Conservation (phyloP, 2,113 vertebrate species). For the Euleptes europaea region DNA sequence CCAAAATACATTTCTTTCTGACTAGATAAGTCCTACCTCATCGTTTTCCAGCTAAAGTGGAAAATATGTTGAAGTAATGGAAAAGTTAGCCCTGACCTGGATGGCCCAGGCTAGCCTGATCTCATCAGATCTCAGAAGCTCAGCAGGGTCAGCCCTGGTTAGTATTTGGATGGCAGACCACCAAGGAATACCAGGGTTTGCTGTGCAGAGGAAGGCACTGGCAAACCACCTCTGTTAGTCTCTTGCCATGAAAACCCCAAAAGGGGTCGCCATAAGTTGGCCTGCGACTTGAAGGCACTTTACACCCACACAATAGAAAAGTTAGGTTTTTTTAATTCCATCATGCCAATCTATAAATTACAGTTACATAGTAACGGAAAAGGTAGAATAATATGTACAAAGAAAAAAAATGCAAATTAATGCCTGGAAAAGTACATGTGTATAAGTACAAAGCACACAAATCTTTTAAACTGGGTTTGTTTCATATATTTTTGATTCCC, state of each 20-base stretch:
- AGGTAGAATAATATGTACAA: neutral
- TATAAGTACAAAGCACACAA: neutral
- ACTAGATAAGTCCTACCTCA: neutral
- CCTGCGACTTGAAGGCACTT: no score
- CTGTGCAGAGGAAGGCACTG: no score
- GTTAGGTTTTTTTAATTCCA: neutral
- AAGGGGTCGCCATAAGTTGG: no score
- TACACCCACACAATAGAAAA: no score
- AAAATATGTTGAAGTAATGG: slow-evolving; percentile 3
- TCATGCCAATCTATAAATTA: neutral
- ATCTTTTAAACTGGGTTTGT: neutral
- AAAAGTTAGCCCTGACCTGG: no score
- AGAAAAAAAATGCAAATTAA: neutral
- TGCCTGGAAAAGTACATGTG: neutral
- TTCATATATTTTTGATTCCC: neutral
- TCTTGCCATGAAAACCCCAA: no score
- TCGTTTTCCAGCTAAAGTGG: neutral
- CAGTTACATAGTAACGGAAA: neutral
- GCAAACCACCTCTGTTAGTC: no score
- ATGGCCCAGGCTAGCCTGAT: no score
- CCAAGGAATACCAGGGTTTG: no score
- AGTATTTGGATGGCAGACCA: no score
- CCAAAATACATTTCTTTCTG: neutral
- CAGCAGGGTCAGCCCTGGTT: no score
- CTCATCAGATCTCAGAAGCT: no score